Evolutionary conservation across 1,140 invertebrate genomes (phyloP), one percentile per base, ranked within the genome.

Genomic region (Panulirus ornatus): DNA sequence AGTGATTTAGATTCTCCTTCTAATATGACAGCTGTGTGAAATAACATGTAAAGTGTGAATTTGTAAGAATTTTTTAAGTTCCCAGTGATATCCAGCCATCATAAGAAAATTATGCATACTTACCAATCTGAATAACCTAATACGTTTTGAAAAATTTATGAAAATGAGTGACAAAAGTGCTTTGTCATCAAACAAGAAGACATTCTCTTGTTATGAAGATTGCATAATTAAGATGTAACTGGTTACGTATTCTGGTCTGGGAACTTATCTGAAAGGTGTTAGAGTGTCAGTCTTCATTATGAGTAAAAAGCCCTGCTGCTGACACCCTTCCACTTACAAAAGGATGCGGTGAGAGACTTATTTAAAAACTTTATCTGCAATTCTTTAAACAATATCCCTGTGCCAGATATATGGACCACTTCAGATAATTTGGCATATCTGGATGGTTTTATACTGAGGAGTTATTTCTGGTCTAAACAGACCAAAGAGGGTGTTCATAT

Each of bases 21-120:
- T 42, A 89, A 54, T 76, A 83, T 89, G 88, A 89, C 88, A 38
- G 38, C 88, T 44, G 88, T 89, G 34, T 89, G 78, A 83, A n/a
- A n/a, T n/a, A n/a, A n/a, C n/a, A n/a, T 27, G 27, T 30, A 11
- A 38, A 8, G 51, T 14, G 5, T 79, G 76, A 27, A 9, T 27
- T 75, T 38, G 11, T 34, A 40, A 27, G n/a, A 27, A 44, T 42
- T 42, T 38, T 79, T 79, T 27, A 34, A 79, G 30, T 19, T 40
- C 40, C 27, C n/a, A 51, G 38, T 79, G 6, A 27, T 79, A n/a
- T 51, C 27, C n/a, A 27, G 27, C 42, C 19, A 79, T 27, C 30
- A n/a, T 70, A 70, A 14, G 30, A 8, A 8, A 30, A 70, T 70
- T 70, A 11, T 70, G n/a, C n/a, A n/a, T n/a, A n/a, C n/a, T 34